phyloP scores from a whole-genome alignment of 1,140 invertebrate species.

The Latrodectus geometricus region DNA sequence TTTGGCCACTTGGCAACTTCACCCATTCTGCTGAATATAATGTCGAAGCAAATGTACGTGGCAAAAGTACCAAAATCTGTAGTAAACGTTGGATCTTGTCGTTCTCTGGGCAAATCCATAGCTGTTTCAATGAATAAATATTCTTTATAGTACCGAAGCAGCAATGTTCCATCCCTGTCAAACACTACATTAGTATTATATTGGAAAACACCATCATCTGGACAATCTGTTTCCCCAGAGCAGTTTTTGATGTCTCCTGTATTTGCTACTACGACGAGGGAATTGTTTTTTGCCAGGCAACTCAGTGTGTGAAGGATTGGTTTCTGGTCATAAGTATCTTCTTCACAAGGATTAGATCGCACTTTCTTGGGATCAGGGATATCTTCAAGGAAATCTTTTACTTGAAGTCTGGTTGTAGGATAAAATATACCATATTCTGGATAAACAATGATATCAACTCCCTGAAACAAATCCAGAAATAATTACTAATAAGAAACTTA shows the following conservation, averaged over 20 bases:
- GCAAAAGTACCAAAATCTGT: constrained; percentile 76
- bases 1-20: constrained; percentile 69
- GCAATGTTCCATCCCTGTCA: constrained; percentile 73
- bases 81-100: constrained; percentile 74
- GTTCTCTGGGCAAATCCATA: constrained; percentile 71
- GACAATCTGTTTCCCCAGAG: constrained; percentile 63
- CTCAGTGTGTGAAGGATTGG: constrained; percentile 70
- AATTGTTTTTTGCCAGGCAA: constrained; percentile 72
- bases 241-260: constrained; percentile 66
- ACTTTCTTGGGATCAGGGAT: constrained; percentile 48
- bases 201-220: constrained; percentile 69
- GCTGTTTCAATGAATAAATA: constrained; percentile 76
- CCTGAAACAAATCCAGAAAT: constrained; percentile 68
- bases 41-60: constrained; percentile 81
- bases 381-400: constrained; percentile 5
- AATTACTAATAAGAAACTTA: too few species aligned
- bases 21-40: constrained; percentile 70
- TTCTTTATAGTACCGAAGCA: constrained; percentile 80
- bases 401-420: neutral
- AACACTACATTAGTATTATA: constrained; percentile 85
- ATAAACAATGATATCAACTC: constrained; percentile 84
- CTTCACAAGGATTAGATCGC: constrained; percentile 34
- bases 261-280: constrained; percentile 79
- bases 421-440: constrained; percentile 77
- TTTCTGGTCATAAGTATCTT: constrained; percentile 18